These are phyloP conservation scores for Onychostruthus taczanowskii DNA, from an alignment of 2,113 vertebrate species.

Conservation along the genomic window DNA sequence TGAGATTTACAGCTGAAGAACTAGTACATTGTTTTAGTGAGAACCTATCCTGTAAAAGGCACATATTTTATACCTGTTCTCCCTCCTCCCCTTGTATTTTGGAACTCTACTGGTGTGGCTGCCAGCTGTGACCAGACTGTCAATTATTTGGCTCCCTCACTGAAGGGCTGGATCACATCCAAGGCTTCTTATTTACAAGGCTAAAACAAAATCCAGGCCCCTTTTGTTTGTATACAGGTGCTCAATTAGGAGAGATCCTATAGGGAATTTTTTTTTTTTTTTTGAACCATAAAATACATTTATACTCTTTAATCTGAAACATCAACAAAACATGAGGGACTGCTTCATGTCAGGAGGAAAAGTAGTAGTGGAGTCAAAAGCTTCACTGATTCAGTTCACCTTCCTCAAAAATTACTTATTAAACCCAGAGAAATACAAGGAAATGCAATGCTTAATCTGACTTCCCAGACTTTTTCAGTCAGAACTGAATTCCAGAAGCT, in stretches of 20 bases:
- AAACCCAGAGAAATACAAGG: not conserved
- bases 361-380: not conserved
- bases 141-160: not conserved
- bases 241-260: not conserved
- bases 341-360: not conserved
- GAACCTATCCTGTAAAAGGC: not conserved
- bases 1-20: not conserved
- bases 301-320: not conserved
- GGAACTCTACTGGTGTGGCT: not conserved
- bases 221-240: not conserved
- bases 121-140: not conserved
- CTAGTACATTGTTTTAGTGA: not conserved
- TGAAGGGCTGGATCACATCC: not conserved
- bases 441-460: not conserved
- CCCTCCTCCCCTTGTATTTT: not conserved
- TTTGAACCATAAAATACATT: not conserved
- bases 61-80: not conserved
- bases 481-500: not conserved
- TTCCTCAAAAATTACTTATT: not conserved
- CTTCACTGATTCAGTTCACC: not conserved
- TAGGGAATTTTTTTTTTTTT: no score
- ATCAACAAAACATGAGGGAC: not conserved
- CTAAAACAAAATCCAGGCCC: conserved; percentile 1
- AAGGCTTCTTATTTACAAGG: not conserved
- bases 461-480: not conserved